Conservation (phyloP, 2,888 invertebrate genomes). For the Ernsta delagoae region DNA sequence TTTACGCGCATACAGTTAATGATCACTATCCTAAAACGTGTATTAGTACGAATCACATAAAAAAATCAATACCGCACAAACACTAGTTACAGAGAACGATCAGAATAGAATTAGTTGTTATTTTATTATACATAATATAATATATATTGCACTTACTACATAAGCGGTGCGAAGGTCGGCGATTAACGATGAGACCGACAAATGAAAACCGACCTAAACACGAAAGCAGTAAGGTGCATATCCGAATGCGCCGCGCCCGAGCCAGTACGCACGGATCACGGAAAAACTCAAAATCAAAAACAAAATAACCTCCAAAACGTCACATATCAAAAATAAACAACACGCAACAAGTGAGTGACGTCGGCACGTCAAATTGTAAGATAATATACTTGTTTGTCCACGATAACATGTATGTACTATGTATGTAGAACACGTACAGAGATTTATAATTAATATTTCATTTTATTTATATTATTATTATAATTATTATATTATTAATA, state of each 20-base stretch:
- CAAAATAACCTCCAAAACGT: constrained; percentile 30
- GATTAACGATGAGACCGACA: neutral
- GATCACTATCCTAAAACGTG: constrained; percentile 29
- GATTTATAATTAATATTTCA: constrained; percentile 36
- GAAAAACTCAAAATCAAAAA: constrained; percentile 5
- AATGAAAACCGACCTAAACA: neutral
- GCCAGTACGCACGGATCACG: neutral
- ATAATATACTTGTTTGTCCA: constrained; percentile 8
- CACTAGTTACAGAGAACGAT: constrained; percentile 29
- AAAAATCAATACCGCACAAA: constrained; percentile 36
- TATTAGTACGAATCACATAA: constrained; percentile 36
- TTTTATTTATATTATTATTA: constrained; percentile 49
- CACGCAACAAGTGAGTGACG: constrained; percentile 34
- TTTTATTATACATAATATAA: neutral
- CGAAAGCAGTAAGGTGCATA: constrained; percentile 1
- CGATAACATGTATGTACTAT: constrained; percentile 1
- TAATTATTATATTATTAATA: constrained; percentile 32
- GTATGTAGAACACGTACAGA: constrained; percentile 35
- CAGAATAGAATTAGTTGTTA: constrained; percentile 17
- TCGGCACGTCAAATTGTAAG: constrained; percentile 19
- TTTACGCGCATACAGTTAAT: constrained; percentile 10
- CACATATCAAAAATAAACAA: constrained; percentile 31
- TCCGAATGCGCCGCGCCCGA: neutral
- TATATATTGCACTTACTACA: neutral
- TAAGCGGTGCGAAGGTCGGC: neutral